Evolutionary conservation across 92 coral and sea anemone genomes (phyloP).

Genomic region (Zoanthus sociatus): DNA sequence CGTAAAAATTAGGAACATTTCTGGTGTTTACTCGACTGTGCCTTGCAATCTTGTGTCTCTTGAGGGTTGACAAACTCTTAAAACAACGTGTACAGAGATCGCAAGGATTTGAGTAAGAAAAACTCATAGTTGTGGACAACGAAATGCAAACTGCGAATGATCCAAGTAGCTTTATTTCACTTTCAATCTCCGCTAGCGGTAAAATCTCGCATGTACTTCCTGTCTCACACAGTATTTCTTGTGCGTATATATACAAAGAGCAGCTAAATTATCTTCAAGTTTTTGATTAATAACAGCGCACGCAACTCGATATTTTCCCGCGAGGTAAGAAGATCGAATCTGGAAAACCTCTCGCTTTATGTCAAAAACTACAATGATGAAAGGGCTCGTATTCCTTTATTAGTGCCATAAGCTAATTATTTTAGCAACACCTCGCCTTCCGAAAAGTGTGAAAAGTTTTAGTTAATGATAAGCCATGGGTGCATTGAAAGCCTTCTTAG

Average conservation of each 20-base stretch:
- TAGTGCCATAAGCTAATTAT: constrained; percentile 21
- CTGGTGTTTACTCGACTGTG: neutral
- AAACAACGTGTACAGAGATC: constrained; percentile 2
- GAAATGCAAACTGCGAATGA: neutral
- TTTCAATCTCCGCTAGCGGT: constrained; percentile 9
- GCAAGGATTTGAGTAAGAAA: neutral
- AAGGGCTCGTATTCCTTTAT: constrained; percentile 12
- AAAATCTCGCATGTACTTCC: neutral
- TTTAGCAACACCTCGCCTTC: constrained; percentile 29
- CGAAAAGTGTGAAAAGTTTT: constrained; percentile 22
- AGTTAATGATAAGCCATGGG: constrained; percentile 24
- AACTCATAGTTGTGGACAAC: neutral
- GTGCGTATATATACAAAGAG: neutral
- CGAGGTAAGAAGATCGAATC: neutral
- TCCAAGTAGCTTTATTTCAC: constrained; percentile 1
- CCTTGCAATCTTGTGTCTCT: neutral
- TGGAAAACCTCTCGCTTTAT: constrained; percentile 15
- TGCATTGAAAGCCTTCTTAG: constrained; percentile 30
- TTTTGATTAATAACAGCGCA: neutral
- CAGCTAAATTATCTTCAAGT: too few relatives aligned
- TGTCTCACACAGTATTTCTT: neutral
- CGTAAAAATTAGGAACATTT: neutral
- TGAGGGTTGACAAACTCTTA: constrained; percentile 8
- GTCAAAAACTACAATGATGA: constrained; percentile 10
- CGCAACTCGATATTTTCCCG: neutral